Base-by-base conservation (phyloP, 1,140 invertebrate species). In the Papilio polyxenes region DNA sequence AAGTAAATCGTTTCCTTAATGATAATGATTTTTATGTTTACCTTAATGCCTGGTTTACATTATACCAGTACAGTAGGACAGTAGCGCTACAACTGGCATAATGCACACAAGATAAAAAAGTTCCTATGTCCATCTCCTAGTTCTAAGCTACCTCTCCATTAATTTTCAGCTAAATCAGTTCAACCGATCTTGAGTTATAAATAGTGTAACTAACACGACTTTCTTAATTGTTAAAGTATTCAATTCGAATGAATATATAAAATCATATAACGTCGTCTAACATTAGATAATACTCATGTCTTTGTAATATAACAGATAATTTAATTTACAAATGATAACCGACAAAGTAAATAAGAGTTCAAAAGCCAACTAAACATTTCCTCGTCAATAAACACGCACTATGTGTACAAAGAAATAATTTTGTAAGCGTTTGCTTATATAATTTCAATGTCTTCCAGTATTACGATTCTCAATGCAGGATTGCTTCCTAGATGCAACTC, bases 401-500 rank as follows among this genome's bases (percentile, higher is more conserved):
- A 7, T 65, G 69, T 62, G 37, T 40, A 80, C 78, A 80, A 80
- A 80, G 78, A 80, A 80, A 80, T 80, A 69, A 80, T 69, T 80
- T 69, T 69, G 78, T 80, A 80, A 80, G 56, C 62, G 37, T 69
- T 15, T 65, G 23, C 15, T 80, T 80, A 80, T n/a, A 80, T 80
- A 80, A 80, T 80, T 80, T 80, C 59, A 80, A 80, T 80, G 78
- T 80, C 62, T 80, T 80, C 78, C 78, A 80, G 59, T 80, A 80
- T 69, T 69, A 80, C 78, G 78, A 80, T 80, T 80, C 62, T 80
- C 59, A 80, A 80, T 80, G 78, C 74, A 65, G 78, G 56, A 83
- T 79, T 75, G 80, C 83, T 87, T 86, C 86, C 86, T 85, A 79
- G 81, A 83, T 51, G 82, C 81, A 85, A 82, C 80, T 83, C 83